A percentile compares a stretch with the other conserved stretches of the same genome.
Conservation (phyloP, 2,888 invertebrate genomes). For the Eledone cirrhosa region DNA sequence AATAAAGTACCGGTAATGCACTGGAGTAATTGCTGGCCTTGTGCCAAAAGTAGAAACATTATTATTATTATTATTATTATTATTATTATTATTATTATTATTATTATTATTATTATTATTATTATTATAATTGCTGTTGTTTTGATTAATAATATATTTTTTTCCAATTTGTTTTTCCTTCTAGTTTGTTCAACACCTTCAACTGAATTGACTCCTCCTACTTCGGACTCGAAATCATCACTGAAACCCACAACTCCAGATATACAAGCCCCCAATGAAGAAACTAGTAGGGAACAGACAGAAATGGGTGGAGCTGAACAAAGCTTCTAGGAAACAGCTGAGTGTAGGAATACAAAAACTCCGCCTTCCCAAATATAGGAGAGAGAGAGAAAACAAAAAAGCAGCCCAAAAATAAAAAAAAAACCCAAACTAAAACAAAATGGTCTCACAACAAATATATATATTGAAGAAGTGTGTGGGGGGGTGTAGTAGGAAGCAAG, state of each 20-base stretch:
- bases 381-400: too few species aligned
- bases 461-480: not conserved
- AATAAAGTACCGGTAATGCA: too few species aligned
- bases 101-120: too few species aligned
- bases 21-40: too few species aligned
- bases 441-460: too few species aligned
- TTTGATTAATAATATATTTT: conserved; percentile 1
- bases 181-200: conserved; percentile 13
- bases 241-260: conserved; percentile 22
- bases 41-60: too few species aligned
- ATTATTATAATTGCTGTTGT: too few species aligned
- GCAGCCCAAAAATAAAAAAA: too few species aligned
- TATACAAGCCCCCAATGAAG: not conserved
- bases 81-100: too few species aligned
- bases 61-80: too few species aligned
- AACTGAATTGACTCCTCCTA: conserved; percentile 17
- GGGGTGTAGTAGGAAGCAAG: not conserved
- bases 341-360: not conserved
- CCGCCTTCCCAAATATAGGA: not conserved
- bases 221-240: conserved; percentile 16
- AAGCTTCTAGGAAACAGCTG: not conserved
- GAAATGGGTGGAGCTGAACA: not conserved
- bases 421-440: too few species aligned
- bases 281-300: not conserved
- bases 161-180: not conserved